A percentile compares a stretch with the other conserved stretches of the same genome.
Evolutionary conservation across 1,140 invertebrate genomes (phyloP).

Genomic region (Luehdorfia chinensis): DNA sequence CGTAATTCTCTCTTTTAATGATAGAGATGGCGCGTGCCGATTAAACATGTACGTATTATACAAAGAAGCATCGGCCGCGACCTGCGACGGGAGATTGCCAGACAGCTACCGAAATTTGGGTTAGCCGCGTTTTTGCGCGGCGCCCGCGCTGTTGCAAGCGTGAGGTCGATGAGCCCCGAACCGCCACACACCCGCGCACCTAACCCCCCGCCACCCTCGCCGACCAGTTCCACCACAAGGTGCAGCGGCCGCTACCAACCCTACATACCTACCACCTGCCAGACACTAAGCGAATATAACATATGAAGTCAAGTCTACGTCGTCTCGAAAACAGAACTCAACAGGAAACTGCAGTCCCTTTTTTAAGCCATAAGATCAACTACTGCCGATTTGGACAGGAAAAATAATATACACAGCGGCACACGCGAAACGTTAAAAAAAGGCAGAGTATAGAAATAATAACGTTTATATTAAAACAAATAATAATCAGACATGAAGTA

Average conservation of each 20-base stretch:
- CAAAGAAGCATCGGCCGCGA: conserved; percentile 30
- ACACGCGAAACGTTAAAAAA: no score
- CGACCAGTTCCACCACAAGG: conserved; percentile 68
- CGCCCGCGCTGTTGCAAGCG: conserved; percentile 50
- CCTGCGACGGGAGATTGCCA: conserved; percentile 44
- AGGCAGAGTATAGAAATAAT: no score
- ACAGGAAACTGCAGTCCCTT: conserved; percentile 37
- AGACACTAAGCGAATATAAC: conserved; percentile 63
- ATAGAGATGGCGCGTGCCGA: conserved; percentile 40
- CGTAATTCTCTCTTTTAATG: no score
- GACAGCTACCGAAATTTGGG: conserved; percentile 69
- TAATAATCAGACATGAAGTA: no score
- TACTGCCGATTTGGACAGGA: conserved; percentile 1
- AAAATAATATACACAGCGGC: no score
- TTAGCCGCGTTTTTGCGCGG: conserved; percentile 61
- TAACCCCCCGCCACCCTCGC: conserved; percentile 29
- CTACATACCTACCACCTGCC: conserved; percentile 72
- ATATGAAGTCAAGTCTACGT: conserved; percentile 30
- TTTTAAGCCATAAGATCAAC: conserved; percentile 8
- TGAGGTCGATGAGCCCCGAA: conserved; percentile 61
- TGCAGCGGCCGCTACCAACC: conserved; percentile 63
- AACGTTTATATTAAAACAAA: no score
- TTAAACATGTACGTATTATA: no score
- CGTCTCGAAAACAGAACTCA: conserved; percentile 28
- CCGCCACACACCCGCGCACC: conserved; percentile 28